These are phyloP conservation scores for Phanerotoma sp. DNA, from an alignment of 2,888 invertebrate species.

Conservation along the genomic window DNA sequence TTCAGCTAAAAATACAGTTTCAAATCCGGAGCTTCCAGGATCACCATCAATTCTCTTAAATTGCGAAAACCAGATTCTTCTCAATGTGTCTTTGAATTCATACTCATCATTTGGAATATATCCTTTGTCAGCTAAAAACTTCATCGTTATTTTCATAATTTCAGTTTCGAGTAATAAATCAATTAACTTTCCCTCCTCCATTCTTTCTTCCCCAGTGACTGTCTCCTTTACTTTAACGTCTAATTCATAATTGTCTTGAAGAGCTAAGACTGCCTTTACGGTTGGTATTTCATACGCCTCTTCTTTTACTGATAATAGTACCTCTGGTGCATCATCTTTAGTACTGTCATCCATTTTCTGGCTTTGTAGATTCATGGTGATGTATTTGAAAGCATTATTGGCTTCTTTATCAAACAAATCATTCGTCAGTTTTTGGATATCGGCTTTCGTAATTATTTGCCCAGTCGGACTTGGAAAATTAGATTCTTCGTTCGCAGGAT, in stretches of 20 bases:
- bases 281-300: conserved; percentile 71
- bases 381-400: conserved; percentile 71
- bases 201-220: conserved; percentile 71
- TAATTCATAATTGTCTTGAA: conserved; percentile 85
- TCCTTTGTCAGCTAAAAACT: conserved; percentile 66
- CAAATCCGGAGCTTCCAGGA: conserved; percentile 88
- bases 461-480: conserved; percentile 44
- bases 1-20: conserved; percentile 90
- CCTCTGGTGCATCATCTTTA: conserved; percentile 72
- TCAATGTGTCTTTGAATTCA: conserved; percentile 71
- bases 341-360: conserved; percentile 72
- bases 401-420: conserved; percentile 69
- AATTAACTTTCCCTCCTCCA: conserved; percentile 78
- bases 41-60: conserved; percentile 78
- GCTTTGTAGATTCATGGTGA: conserved; percentile 74
- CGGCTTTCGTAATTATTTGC: conserved; percentile 62
- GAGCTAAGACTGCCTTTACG: conserved; percentile 66
- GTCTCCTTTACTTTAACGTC: conserved; percentile 72
- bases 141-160: conserved; percentile 73
- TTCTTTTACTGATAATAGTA: conserved; percentile 67
- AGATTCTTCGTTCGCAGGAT: conserved; percentile 26
- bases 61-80: conserved; percentile 77
- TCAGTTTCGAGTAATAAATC: conserved; percentile 75
- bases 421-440: conserved; percentile 71
- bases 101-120: conserved; percentile 49